Base-by-base conservation (phyloP, 2,888 invertebrate genomes). In the Erynnis tages region DNA sequence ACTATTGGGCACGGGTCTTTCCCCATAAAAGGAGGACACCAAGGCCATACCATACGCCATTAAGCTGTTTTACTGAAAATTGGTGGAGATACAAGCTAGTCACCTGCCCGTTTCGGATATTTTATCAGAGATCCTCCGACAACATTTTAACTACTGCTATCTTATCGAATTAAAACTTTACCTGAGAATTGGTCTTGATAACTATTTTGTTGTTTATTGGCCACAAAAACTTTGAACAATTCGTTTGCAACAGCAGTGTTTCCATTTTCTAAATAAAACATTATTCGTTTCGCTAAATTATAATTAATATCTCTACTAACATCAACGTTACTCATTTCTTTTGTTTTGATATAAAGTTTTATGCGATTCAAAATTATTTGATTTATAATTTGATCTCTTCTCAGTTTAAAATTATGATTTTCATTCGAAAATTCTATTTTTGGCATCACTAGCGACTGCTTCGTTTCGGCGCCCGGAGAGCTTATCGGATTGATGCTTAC, bases 301-400 rank as follows among this genome's bases (percentile, higher is more conserved):
- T 79, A 80, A 53, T 71, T 78, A 0, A 80, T 56, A 57, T 82
- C 77, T 17, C 67, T 54, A 3, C 52, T 61, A 0, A 63, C 41
- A 58, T 75, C 62, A 5, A 27, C 16, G 0, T 61, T 64, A 43
- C 61, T 61, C 0, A 61, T 57, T 54, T 81, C 74, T 65, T 79
- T 82, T 1, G 67, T 56, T 54, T 66, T 71, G 11, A 85, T 56
- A 52, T 76, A 86, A 1, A 67, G 47, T 29, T 65, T 55, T 34
- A 85, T 64, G 16, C 83, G 76, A 56, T 84, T 86, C 55, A 64
- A 78, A 4, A 88, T 85, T 1, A 88, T 55, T 49, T 83, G 83
- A 54, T 71, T 77, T 5, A 85, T 56, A n/a, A 86, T 69, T 63
- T 79, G 72, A 44, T 79, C 71, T 64, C 77, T 77, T 0, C 73